Percentiles rank a stretch among this genome's conserved stretches.
Evolutionary conservation across 2,888 invertebrate species (phyloP).

Genomic region (Chesias legatella): DNA sequence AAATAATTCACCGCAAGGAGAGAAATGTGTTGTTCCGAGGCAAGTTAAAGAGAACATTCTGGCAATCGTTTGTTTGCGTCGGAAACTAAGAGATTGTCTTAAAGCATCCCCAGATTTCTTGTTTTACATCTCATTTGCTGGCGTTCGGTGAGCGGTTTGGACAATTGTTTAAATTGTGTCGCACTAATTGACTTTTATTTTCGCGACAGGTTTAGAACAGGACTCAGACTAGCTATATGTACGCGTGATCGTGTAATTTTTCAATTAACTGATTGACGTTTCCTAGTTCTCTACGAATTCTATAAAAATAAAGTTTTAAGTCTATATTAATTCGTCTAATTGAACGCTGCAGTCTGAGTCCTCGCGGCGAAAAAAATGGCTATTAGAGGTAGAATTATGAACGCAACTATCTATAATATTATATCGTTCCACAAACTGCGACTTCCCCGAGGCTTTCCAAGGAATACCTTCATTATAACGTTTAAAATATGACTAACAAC

Average conservation of each 20-base stretch:
- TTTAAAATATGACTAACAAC: neutral
- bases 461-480: neutral
- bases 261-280: no score
- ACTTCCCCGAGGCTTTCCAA: neutral
- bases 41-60: slow-evolving; percentile 39
- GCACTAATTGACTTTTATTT: slow-evolving; percentile 10
- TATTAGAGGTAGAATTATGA: no score
- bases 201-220: no score
- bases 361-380: no score
- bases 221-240: no score
- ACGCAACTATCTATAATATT: no score
- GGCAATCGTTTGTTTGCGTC: slow-evolving; percentile 55
- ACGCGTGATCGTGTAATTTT: no score
- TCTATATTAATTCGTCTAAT: no score
- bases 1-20: slow-evolving; percentile 29
- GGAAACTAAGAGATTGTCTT: slow-evolving; percentile 49
- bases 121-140: slow-evolving; percentile 60
- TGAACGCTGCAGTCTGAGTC: no score
- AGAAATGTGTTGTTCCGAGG: slow-evolving; percentile 36
- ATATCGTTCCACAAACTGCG: no score
- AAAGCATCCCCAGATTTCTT: slow-evolving; percentile 52
- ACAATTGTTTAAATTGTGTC: slow-evolving; percentile 14
- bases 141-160: slow-evolving; percentile 34
- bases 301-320: no score
- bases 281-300: no score